Base-by-base conservation (phyloP, 1,140 invertebrate species). In the Gonatopus flavifemur region DNA sequence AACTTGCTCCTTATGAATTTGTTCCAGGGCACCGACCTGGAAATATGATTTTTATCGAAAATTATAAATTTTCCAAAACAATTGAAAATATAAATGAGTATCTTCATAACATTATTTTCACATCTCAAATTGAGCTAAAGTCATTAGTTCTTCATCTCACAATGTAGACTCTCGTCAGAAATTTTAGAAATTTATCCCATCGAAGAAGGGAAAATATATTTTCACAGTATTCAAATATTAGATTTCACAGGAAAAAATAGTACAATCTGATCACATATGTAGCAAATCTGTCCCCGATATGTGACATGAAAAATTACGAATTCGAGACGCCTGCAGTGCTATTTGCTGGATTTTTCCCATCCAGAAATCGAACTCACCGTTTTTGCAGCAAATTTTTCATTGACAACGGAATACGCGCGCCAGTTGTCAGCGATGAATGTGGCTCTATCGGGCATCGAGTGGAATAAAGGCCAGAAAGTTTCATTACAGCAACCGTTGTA, bases 401-500 rank as follows among this genome's bases (percentile, higher is more conserved):
- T 95, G 6, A 91, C 87, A 47, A 82, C 82, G 16, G 85, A 84
- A 73, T 94, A 95, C 12, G 89, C 86, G 64, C 83, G 82, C 91
- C 91, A 95, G 56, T 91, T 84, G 39, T 92, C 88, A 0, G 82
- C 84, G 37, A 84, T 86, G 66, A 92, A 92, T 18, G 85, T 84
- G 6, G 89, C 88, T 49, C 85, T 66, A 52, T 88, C 91, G 0
- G 91, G 90, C 91, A 94, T 93, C 1, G 90, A 93, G 66, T 94
- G 92, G 64, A 94, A 94, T 2, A 94, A 76, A 0, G 92, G 92
- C 92, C 92, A 95, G 65, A 94, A 92, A 1, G 90, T 93, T 3
- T 88, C 91, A 68, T 95, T 95, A 68, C 91, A 94, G 68, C 90
- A 93, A 1, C 91, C 91, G 78, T 94, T 94, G 78, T 95, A 95